These are phyloP conservation scores for Myiotriccus ornatus DNA, from an alignment of 2,797 vertebrate genomes.

Conservation along the genomic window DNA sequence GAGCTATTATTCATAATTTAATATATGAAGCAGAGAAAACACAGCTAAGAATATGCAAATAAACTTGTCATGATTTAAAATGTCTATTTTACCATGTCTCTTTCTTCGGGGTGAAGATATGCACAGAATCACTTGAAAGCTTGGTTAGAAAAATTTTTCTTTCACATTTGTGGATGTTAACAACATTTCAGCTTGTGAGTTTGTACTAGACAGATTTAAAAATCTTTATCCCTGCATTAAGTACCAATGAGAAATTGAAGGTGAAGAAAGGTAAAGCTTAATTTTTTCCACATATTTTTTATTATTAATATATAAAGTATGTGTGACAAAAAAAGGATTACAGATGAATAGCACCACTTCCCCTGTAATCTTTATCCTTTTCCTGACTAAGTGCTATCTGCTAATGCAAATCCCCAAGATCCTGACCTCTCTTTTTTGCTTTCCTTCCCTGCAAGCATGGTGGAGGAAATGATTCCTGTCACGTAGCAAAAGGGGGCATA, in stretches of 20 bases:
- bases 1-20: neutral
- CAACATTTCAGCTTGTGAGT: neutral
- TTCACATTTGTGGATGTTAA: neutral
- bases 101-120: neutral
- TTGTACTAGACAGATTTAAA: neutral
- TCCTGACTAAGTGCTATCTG: slow-evolving; percentile 45
- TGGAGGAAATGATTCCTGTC: slow-evolving; percentile 70
- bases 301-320: neutral
- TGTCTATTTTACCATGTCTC: neutral
- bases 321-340: slow-evolving; percentile 50
- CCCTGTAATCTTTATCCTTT: slow-evolving; percentile 22
- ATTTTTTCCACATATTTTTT: neutral
- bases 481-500: slow-evolving; percentile 60
- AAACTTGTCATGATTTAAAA: neutral
- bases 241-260: neutral
- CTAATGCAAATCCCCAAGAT: slow-evolving; percentile 48
- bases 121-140: neutral
- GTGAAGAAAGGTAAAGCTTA: neutral
- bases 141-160: neutral
- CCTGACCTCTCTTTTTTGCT: slow-evolving; percentile 51
- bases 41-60: neutral
- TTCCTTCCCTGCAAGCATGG: slow-evolving; percentile 40
- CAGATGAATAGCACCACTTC: slow-evolving; percentile 20
- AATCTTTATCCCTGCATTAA: neutral
- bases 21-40: neutral